Evolutionary conservation across 2,113 vertebrate genomes (phyloP).

Genomic region (Romanogobio albipinnatus): DNA sequence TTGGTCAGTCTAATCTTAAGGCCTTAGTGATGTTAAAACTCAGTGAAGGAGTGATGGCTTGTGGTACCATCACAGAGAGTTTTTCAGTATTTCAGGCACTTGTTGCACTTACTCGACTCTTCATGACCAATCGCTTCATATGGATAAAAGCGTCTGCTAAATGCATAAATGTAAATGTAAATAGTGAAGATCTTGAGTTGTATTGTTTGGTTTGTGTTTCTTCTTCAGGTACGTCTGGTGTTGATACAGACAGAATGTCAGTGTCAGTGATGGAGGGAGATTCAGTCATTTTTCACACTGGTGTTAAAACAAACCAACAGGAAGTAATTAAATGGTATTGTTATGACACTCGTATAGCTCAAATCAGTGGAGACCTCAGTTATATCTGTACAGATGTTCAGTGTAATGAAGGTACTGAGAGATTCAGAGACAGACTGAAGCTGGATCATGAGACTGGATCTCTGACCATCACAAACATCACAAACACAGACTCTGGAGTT

Average conservation of each 20-base stretch:
- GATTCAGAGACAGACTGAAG: not conserved
- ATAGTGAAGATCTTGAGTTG: too few species aligned
- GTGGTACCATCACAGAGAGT: too few species aligned
- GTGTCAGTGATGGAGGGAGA: not conserved
- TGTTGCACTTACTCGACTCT: too few species aligned
- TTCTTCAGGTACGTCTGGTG: not conserved
- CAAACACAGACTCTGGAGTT: not conserved
- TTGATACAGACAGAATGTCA: not conserved
- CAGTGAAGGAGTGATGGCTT: too few species aligned
- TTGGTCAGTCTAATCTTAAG: too few species aligned
- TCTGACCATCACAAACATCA: not conserved
- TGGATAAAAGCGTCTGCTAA: too few species aligned
- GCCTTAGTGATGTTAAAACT: too few species aligned
- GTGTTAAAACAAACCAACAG: not conserved
- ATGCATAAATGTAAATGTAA: too few species aligned
- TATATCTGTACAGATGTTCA: not conserved
- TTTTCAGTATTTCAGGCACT: too few species aligned
- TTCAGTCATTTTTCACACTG: not conserved
- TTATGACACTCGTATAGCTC: not conserved
- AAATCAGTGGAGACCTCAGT: not conserved
- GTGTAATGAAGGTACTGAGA: not conserved
- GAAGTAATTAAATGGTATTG: not conserved
- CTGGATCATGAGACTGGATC: not conserved
- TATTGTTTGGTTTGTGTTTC: not conserved
- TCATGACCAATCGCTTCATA: too few species aligned